Conservation (phyloP, 64 coral and sea anemone species). For the Acropora tenuis region DNA sequence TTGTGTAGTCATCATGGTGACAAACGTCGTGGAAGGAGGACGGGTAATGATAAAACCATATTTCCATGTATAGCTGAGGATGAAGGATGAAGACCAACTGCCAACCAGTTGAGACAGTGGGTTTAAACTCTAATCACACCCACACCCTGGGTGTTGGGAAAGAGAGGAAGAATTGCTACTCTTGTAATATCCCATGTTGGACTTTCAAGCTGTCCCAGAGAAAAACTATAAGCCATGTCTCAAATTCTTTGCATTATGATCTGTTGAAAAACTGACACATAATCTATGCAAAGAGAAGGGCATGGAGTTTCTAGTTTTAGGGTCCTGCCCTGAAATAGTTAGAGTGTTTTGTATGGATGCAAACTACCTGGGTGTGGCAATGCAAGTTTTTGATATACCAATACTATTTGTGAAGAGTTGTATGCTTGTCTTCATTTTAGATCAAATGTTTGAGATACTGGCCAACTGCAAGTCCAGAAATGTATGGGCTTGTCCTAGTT, state of each 20-base stretch:
- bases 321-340: too few relatives aligned
- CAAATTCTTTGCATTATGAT: not conserved
- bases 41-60: slow-evolving; percentile 32
- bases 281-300: too few relatives aligned
- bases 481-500: slow-evolving; percentile 79
- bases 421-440: slow-evolving; percentile 8
- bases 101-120: too few relatives aligned
- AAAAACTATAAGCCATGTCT: not conserved
- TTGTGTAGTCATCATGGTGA: slow-evolving; percentile 74
- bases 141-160: too few relatives aligned
- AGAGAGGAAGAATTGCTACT: too few relatives aligned
- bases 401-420: not conserved
- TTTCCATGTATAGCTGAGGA: not conserved
- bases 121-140: too few relatives aligned
- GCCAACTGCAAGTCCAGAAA: slow-evolving; percentile 84
- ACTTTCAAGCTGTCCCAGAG: not conserved
- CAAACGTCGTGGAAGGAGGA: slow-evolving; percentile 79
- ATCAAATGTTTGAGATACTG: slow-evolving; percentile 91
- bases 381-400: not conserved
- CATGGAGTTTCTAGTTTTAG: too few relatives aligned
- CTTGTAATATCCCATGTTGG: too few relatives aligned
- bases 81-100: too few relatives aligned
- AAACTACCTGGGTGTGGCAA: too few relatives aligned
- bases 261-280: not conserved
- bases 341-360: too few relatives aligned